These are phyloP conservation scores for Tringa solitaria DNA, from an alignment of 2,113 vertebrate species.

Conservation along the genomic window DNA sequence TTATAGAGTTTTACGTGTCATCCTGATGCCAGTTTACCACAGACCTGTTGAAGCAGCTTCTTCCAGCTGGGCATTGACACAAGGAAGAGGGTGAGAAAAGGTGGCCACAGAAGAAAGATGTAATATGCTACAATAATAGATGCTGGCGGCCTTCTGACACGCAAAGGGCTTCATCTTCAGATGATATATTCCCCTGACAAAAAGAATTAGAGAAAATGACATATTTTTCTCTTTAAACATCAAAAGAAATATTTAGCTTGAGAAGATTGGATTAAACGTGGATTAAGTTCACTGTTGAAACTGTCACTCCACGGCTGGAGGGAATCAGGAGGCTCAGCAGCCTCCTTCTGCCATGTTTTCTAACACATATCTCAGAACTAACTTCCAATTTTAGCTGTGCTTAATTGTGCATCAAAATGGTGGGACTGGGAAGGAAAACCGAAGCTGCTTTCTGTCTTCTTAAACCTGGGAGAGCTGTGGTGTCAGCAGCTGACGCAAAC, in stretches of 20 bases:
- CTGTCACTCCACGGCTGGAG: not conserved
- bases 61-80: not conserved
- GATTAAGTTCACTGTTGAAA: slow-evolving; percentile 42
- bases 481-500: not conserved
- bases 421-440: not conserved
- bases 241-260: slow-evolving; percentile 37
- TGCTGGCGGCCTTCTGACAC: not conserved
- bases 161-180: not conserved
- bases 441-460: not conserved
- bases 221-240: slow-evolving; percentile 23
- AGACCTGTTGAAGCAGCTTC: not conserved
- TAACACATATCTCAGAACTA: not conserved
- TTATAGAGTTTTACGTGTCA: not conserved
- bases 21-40: not conserved
- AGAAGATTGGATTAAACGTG: slow-evolving; percentile 29
- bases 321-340: not conserved
- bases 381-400: not conserved
- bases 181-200: slow-evolving; percentile 6
- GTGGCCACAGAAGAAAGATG: not conserved
- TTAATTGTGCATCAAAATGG: not conserved
- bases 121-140: not conserved
- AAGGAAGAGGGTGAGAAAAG: not conserved
- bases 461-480: not conserved
- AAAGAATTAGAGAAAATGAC: slow-evolving; percentile 19
- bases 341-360: not conserved